Percentiles rank a stretch among this genome's conserved stretches.
These are phyloP conservation scores for Endomychus coccineus DNA, from an alignment of 2,888 invertebrate genomes.

Conservation along the genomic window DNA sequence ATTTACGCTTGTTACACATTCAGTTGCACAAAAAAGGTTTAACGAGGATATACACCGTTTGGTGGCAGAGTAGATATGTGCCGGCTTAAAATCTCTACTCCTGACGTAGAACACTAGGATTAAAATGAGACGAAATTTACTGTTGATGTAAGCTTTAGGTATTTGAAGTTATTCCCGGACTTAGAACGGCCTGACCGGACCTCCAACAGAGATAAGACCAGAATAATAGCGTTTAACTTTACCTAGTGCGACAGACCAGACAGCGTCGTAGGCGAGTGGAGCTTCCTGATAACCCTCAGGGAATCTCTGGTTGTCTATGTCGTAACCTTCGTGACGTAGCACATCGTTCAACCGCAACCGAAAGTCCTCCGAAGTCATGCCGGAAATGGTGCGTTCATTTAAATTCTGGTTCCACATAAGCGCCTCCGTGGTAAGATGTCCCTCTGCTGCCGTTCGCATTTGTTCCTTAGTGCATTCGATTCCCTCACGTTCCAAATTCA, in stretches of 20 bases:
- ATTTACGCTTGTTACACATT: too few relatives aligned
- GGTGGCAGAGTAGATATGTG: too few relatives aligned
- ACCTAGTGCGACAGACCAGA: conserved; percentile 97
- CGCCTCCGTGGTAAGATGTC: conserved; percentile 97
- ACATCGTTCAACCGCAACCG: conserved; percentile 75
- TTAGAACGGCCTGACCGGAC: too few relatives aligned
- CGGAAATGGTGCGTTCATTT: conserved; percentile 86
- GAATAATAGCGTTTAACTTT: too few relatives aligned
- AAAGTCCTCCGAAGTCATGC: conserved; percentile 92
- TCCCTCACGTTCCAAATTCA: conserved; percentile 75
- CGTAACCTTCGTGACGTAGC: conserved; percentile 72
- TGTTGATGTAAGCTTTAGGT: too few relatives aligned
- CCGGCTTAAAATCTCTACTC: too few relatives aligned
- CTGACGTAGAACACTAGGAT: too few relatives aligned
- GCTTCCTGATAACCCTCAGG: conserved; percentile 97
- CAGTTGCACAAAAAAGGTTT: too few relatives aligned
- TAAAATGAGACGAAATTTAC: too few relatives aligned
- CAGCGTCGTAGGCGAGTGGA: conserved; percentile 97
- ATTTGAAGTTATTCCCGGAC: too few relatives aligned
- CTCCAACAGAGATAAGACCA: too few relatives aligned
- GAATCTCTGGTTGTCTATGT: conserved; percentile 77
- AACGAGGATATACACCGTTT: too few relatives aligned
- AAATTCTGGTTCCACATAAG: conserved; percentile 96
- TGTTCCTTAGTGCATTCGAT: conserved; percentile 89
- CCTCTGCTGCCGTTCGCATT: conserved; percentile 92